Base-by-base conservation (phyloP, 2,888 invertebrate species). In the Dicyrtoma fusca region DNA sequence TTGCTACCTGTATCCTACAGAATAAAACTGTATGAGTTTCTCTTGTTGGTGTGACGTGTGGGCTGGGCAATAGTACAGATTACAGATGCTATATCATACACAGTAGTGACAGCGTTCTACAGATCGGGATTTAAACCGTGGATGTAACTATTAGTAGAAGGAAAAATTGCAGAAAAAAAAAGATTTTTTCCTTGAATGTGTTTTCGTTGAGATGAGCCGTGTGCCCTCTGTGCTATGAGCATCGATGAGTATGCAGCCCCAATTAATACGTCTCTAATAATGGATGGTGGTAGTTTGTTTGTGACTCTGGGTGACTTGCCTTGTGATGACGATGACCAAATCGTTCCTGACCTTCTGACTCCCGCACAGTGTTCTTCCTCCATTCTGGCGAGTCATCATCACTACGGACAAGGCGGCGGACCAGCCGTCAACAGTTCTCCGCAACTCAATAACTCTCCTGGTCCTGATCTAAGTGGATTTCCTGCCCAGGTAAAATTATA, bases 331-430 rank as follows among this genome's bases (percentile, higher is more conserved):
- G 74, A 71, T 57, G 71, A 74, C 44, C 80, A 80, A 74, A 79
- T 80, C 72, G 80, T 80, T 71, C 80, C 80, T 73, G 80, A 80
- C 76, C 77, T 80, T 63, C 76, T 80, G 70, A 78, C 75, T 74
- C 75, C 77, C 61, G 61, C 47, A 23, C 21, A 26, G 25, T 53
- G 26, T 34, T 61, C 44, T 49, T 72, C 70, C 73, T 73, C 78
- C 64, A 74, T 75, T 66, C 78, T 80, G 78, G 77, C 79, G 80
- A 78, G 77, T 77, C 76, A 76, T 77, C 78, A 80, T 77, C 75
- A 73, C 57, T 72, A 70, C 64, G 34, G 14, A 14, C 64, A 57
- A 14, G 69, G 68, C 69, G 77, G 76, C 68, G 77, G 79, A 74
- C 61, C 75, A 66, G 75, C 73, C 74, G 74, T 72, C 63, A 63